Evolutionary conservation across 2,888 invertebrate species (phyloP).

Genomic region (Oscheius onirici): DNA sequence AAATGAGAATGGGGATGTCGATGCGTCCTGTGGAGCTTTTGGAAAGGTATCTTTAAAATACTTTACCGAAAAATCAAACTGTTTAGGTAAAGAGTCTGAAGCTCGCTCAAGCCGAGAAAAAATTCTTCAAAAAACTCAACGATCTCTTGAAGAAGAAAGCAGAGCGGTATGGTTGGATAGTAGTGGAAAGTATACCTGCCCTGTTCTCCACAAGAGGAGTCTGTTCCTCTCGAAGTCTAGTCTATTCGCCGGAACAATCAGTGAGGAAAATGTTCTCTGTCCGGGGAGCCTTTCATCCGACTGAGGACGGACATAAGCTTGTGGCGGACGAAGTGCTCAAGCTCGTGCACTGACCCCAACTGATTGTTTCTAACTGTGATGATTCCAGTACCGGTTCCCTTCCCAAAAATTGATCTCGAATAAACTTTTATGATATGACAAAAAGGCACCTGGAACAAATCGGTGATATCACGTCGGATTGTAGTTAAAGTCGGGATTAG

Average conservation of each 20-base stretch:
- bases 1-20: slow-evolving; percentile 60
- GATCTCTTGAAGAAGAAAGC: slow-evolving; percentile 46
- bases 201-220: slow-evolving; percentile 56
- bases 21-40: slow-evolving; percentile 57
- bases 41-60: slow-evolving; percentile 8
- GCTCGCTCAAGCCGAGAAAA: slow-evolving; percentile 50
- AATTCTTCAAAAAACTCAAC: slow-evolving; percentile 55
- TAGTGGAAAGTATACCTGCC: slow-evolving; percentile 44
- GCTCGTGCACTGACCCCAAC: neutral
- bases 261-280: slow-evolving; percentile 53
- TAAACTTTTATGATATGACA: slow-evolving; percentile 21
- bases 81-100: slow-evolving; percentile 45
- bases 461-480: neutral
- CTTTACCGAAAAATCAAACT: neutral
- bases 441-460: slow-evolving; percentile 7
- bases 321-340: slow-evolving; percentile 51
- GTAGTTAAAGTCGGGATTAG: neutral
- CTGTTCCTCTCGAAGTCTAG: slow-evolving; percentile 48
- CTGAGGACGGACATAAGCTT: slow-evolving; percentile 51
- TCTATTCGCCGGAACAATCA: slow-evolving; percentile 41
- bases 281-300: slow-evolving; percentile 64
- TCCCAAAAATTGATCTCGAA: slow-evolving; percentile 14
- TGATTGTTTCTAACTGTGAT: neutral
- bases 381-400: neutral
- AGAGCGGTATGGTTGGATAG: slow-evolving; percentile 52